Percentiles rank a stretch among this genome's conserved stretches.
Conservation (phyloP, 2,888 invertebrate genomes). For the Hipparchia semele region DNA sequence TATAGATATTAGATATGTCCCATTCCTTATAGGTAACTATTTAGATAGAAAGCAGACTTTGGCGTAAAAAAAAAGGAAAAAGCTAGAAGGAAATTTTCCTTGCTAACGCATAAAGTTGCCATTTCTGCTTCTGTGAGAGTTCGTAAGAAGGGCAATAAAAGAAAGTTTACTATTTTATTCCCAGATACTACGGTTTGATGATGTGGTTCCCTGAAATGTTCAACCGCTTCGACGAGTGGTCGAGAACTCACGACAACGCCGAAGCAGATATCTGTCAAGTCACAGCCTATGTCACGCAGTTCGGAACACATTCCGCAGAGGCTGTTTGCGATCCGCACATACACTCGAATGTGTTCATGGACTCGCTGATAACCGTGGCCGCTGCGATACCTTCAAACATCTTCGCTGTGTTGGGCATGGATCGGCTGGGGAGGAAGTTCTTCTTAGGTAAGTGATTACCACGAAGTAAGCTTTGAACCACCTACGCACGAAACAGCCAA, state of each 20-base stretch:
- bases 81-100: no score
- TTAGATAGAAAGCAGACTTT: no score
- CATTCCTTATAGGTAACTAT: no score
- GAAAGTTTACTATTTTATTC: constrained; percentile 10
- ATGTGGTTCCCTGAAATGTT: constrained; percentile 99
- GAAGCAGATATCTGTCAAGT: constrained; percentile 89
- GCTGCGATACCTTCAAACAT: constrained; percentile 94
- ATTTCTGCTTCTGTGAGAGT: neutral
- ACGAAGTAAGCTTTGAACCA: no score
- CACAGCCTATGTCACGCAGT: constrained; percentile 88
- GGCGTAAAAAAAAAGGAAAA: no score
- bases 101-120: neutral
- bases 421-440: constrained; percentile 92
- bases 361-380: constrained; percentile 93
- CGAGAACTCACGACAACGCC: constrained; percentile 85
- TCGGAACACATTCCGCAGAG: constrained; percentile 84
- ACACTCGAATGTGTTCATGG: constrained; percentile 91
- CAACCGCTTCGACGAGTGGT: constrained; percentile 93
- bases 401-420: constrained; percentile 92
- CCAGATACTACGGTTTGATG: constrained; percentile 95
- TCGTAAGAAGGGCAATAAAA: neutral
- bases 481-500: no score
- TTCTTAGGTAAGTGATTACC: constrained; percentile 84
- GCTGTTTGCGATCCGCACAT: constrained; percentile 87
- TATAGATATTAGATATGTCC: no score